Evolutionary conservation across 53 echinoderm and acorn worm genomes (phyloP), one percentile per base, ranked within the genome.

Genomic region (Paracentrotus lividus): DNA sequence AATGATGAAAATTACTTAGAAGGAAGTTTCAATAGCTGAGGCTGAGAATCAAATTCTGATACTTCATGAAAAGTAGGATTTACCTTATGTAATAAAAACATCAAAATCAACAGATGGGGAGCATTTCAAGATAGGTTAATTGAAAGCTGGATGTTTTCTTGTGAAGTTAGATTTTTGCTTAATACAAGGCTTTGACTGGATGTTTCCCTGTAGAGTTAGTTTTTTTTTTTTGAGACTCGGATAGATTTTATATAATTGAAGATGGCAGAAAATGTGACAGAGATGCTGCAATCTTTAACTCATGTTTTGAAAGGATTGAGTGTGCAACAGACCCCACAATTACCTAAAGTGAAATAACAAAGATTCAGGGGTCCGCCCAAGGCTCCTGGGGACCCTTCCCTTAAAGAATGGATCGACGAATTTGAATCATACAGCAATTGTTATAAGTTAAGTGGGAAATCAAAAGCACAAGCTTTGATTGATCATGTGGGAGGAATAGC

Each of bases 401-500:
- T 67, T 1, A 67, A 33, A 14, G 67, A 67, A 34, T 67, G 67
- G 67, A 33, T 67, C 7, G 67, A 67, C 3, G 67, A 67, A 34
- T 67, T 67, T 67, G 67, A 67, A 34, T 33, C 67, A 0, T 67
- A 67, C 34, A 67, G 67, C 34, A 34, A 67, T 67, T 67, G 67
- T 67, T 67, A 67, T 3, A 33, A 33, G n/a, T 33, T 67, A 15
- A 33, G 14, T 33, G 67, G 67, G 34, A 67, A 67, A 6, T 33
- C 33, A 7, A 67, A 67, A 33, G 67, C 67, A 8, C 67, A 67
- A 34, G 67, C 67, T 10, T 33, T 67, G 13, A 21, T 85, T 54
- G 86, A 86, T 26, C 86, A 86, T 86, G 15, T 86, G 20, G 55
- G 26, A 31, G 86, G 86, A 1, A 12, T 29, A 15, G 86, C 55